Conservation (phyloP, 2,888 invertebrate species). For the Sinhomidia bicolor region DNA sequence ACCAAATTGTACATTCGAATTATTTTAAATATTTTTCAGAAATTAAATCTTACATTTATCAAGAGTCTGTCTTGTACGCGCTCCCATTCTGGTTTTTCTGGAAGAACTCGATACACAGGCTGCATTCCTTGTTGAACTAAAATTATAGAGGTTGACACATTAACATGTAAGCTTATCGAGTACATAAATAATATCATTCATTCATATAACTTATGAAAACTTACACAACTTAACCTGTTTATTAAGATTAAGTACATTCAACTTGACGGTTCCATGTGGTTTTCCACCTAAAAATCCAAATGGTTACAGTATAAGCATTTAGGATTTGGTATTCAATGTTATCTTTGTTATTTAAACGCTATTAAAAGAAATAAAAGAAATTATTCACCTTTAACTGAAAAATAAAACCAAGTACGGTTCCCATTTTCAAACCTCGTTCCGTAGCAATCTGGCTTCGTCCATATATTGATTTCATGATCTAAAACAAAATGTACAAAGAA, state of each 20-base stretch:
- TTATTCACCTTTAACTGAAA: conserved; percentile 89
- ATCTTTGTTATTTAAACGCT: no score
- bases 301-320: no score
- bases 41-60: conserved; percentile 78
- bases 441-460: conserved; percentile 94
- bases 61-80: conserved; percentile 82
- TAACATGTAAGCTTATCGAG: no score
- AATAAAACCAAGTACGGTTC: conserved; percentile 96
- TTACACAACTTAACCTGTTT: conserved; percentile 91
- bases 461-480: conserved; percentile 92
- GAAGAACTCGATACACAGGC: conserved; percentile 89
- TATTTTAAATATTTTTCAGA: no score
- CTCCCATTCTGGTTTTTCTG: conserved; percentile 92
- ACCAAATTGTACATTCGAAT: no score
- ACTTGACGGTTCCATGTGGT: conserved; percentile 84
- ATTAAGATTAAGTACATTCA: conserved; percentile 94
- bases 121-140: conserved; percentile 94
- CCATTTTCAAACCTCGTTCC: conserved; percentile 94
- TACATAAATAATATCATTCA: no score
- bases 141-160: no score
- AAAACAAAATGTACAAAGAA: conserved; percentile 77
- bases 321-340: no score
- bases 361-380: no score
- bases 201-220: no score
- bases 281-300: conserved; percentile 74